A percentile compares a stretch with the other conserved stretches of the same genome.
Conservation (phyloP, 2,797 vertebrate species). For the Bovichtus variegatus region DNA sequence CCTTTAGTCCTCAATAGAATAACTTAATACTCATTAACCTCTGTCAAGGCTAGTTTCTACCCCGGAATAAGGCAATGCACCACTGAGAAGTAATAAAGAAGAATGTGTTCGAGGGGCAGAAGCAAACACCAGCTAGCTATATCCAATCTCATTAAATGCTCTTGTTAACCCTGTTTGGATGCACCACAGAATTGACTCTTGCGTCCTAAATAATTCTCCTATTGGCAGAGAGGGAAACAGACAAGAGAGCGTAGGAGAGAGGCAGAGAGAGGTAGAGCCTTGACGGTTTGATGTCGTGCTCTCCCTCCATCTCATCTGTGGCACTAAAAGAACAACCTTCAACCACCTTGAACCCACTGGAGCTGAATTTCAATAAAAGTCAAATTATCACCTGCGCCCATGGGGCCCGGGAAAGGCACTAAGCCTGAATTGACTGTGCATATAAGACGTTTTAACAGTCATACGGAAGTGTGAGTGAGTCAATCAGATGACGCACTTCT, state of each 20-base stretch:
- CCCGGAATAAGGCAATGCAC: conserved; percentile 29
- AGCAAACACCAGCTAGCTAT: conserved; percentile 52
- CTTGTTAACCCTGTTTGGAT: conserved; percentile 77
- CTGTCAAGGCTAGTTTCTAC: conserved; percentile 24
- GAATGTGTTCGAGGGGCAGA: conserved; percentile 27
- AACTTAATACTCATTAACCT: conserved; percentile 35
- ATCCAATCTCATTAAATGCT: conserved; percentile 71
- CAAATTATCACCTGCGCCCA: conserved; percentile 78
- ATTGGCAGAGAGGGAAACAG: conserved; percentile 48
- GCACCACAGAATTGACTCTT: conserved; percentile 68
- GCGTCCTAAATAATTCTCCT: conserved; percentile 53
- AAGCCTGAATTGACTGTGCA: conserved; percentile 71
- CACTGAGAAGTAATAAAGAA: conserved; percentile 54
- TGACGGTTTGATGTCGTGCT: conserved; percentile 43
- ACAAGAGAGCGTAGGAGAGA: conserved; percentile 16
- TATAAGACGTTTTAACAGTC: conserved; percentile 78
- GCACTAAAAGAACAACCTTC: conserved; percentile 77
- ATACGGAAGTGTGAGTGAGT: conserved; percentile 80
- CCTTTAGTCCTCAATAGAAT: conserved; percentile 36
- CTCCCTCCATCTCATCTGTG: conserved; percentile 51
- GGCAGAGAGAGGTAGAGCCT: conserved; percentile 40
- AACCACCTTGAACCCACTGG: conserved; percentile 82
- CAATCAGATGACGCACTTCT: conserved; percentile 67
- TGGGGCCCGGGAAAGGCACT: conserved; percentile 63
- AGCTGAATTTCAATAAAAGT: conserved; percentile 86